Conservation (phyloP, 1,140 invertebrate species). For the Gerris buenoi region DNA sequence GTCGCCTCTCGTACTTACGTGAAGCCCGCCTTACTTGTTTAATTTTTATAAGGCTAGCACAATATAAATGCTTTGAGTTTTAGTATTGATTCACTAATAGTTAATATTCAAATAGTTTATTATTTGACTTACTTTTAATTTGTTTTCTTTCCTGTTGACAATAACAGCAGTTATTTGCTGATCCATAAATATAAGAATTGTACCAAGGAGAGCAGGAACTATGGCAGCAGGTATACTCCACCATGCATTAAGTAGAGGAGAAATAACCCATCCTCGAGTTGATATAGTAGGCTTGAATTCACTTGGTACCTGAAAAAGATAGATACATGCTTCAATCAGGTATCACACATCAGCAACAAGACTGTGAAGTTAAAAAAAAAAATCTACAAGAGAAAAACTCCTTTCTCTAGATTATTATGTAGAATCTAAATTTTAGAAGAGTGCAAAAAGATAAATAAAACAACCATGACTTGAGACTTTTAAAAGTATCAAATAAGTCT, state of each 20-base stretch:
- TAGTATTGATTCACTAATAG: too few species aligned
- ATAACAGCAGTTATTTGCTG: slow-evolving; percentile 99
- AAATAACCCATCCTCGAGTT: slow-evolving; percentile 76
- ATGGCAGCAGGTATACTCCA: slow-evolving; percentile 70
- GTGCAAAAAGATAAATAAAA: too few species aligned
- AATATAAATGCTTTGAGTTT: too few species aligned
- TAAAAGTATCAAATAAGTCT: too few species aligned
- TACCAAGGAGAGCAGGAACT: slow-evolving; percentile 81
- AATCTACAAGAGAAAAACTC: too few species aligned
- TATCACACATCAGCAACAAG: background rate
- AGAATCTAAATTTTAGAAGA: too few species aligned
- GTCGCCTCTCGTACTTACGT: too few species aligned
- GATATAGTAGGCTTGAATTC: slow-evolving; percentile 78
- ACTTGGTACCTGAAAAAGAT: slow-evolving; percentile 36
- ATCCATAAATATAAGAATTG: slow-evolving; percentile 98
- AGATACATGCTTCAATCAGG: too few species aligned
- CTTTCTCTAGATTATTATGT: too few species aligned
- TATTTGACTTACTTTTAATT: slow-evolving; percentile 53
- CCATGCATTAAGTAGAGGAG: slow-evolving; percentile 76
- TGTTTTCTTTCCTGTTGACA: slow-evolving; percentile 95
- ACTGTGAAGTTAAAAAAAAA: background rate
- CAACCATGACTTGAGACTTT: too few species aligned
- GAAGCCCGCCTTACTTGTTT: too few species aligned
- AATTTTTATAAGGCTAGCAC: too few species aligned
- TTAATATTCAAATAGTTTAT: background rate